A percentile compares a stretch with the other conserved stretches of the same genome.
These are phyloP conservation scores for Lasiurus cinereus DNA, from an alignment of 2,113 vertebrate species.

Conservation along the genomic window DNA sequence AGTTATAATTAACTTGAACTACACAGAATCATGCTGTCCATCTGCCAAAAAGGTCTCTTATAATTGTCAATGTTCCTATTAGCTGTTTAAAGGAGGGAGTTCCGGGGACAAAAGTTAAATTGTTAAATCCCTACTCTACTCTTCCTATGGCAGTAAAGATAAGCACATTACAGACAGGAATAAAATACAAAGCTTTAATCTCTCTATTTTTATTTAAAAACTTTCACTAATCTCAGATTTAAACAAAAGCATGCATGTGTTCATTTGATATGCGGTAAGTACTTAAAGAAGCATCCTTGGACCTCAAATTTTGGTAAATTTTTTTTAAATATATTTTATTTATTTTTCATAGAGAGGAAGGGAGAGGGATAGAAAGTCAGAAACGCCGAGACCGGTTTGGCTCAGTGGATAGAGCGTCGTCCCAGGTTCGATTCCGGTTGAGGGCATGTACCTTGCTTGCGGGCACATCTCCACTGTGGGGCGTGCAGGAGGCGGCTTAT, in stretches of 20 bases:
- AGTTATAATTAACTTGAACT: background rate
- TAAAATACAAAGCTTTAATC: conserved; percentile 10
- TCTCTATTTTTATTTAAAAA: conserved; percentile 23
- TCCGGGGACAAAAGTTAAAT: background rate
- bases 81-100: background rate
- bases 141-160: background rate
- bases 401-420: no score
- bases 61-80: background rate
- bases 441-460: no score
- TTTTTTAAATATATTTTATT: no score
- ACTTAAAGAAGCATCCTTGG: conserved; percentile 1
- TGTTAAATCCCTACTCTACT: background rate
- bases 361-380: no score
- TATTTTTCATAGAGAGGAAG: no score
- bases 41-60: background rate
- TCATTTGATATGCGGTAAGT: background rate
- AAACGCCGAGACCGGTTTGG: no score
- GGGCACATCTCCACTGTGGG: no score
- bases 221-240: conserved; percentile 23
- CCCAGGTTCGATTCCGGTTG: no score
- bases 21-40: background rate
- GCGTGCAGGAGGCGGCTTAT: no score
- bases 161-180: background rate
- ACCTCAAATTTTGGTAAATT: conserved; percentile 39
- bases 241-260: background rate